A percentile compares a stretch with the other conserved stretches of the same genome.
Evolutionary conservation across 2,888 invertebrate genomes (phyloP).

Genomic region (Lithophane ornitopus): DNA sequence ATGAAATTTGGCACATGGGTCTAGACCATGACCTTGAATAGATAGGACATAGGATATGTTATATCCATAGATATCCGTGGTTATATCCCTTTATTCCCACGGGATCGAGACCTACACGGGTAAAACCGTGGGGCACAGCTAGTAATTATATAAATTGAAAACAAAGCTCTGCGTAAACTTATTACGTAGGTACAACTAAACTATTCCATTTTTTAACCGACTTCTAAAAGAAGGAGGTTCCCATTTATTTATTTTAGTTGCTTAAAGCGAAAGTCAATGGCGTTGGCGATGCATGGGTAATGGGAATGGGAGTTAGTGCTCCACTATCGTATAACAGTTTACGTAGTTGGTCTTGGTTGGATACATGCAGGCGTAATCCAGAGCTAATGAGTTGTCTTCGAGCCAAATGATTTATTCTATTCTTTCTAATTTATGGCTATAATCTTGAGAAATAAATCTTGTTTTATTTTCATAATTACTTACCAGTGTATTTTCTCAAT

Average conservation of each 20-base stretch:
- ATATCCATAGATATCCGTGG: too few species aligned
- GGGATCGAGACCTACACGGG: too few species aligned
- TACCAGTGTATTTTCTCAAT: neutral
- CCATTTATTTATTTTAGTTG: neutral
- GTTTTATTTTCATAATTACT: neutral
- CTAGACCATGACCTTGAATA: too few species aligned
- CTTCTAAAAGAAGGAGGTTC: too few species aligned
- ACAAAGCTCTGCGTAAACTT: neutral
- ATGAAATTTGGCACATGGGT: too few species aligned
- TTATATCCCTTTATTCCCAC: too few species aligned
- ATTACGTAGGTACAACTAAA: neutral
- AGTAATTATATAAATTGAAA: neutral
- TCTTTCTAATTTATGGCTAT: neutral
- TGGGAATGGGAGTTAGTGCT: constrained; percentile 3
- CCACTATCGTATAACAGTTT: constrained; percentile 7
- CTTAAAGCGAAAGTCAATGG: constrained; percentile 21
- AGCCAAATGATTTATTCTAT: neutral
- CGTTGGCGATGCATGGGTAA: constrained; percentile 1
- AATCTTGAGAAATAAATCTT: neutral
- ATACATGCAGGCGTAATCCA: constrained; percentile 12
- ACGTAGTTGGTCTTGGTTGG: constrained; percentile 1
- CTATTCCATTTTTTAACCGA: neutral
- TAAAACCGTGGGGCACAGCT: too few species aligned
- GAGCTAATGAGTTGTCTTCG: neutral
- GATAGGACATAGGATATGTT: too few species aligned